Evolutionary conservation across 2,888 invertebrate genomes (phyloP).

Genomic region (Dichetophora obliterata): DNA sequence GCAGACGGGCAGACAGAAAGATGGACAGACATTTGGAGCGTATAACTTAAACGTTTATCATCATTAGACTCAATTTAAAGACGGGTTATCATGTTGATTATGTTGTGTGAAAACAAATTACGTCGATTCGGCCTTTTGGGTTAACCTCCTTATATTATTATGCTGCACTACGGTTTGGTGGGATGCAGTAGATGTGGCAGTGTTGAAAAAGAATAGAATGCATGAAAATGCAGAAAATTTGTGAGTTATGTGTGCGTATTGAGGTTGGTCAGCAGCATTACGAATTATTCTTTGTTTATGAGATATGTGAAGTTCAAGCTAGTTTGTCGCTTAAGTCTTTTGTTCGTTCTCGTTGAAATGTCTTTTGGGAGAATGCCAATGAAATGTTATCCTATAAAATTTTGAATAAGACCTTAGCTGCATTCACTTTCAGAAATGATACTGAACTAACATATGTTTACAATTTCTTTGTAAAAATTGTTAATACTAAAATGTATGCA

Average conservation of each 20-base stretch:
- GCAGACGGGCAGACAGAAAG: constrained; percentile 1
- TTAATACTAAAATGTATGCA: too few species aligned
- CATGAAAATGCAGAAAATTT: too few species aligned
- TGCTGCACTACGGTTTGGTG: not conserved
- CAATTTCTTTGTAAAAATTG: too few species aligned
- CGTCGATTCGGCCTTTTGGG: constrained; percentile 65
- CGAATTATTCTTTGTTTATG: too few species aligned
- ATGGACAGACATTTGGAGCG: constrained; percentile 4
- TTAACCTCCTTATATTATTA: constrained; percentile 50
- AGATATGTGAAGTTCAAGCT: not conserved
- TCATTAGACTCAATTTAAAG: constrained; percentile 70
- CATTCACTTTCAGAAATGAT: too few species aligned
- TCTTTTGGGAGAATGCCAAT: too few species aligned
- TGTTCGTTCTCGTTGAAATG: too few species aligned
- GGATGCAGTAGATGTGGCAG: not conserved
- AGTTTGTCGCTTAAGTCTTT: constrained; percentile 1
- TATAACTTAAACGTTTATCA: constrained; percentile 63
- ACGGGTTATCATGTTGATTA: constrained; percentile 70
- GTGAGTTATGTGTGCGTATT: too few species aligned
- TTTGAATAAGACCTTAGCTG: too few species aligned
- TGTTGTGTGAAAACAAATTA: constrained; percentile 71
- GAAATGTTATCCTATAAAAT: too few species aligned
- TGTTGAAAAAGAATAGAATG: not conserved
- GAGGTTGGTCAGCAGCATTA: not conserved
- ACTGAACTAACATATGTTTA: too few species aligned